Percentiles rank a stretch among this genome's conserved stretches.
phyloP scores from a whole-genome alignment of 2,797 vertebrate genomes.

The Phyllotis vaccarum region DNA sequence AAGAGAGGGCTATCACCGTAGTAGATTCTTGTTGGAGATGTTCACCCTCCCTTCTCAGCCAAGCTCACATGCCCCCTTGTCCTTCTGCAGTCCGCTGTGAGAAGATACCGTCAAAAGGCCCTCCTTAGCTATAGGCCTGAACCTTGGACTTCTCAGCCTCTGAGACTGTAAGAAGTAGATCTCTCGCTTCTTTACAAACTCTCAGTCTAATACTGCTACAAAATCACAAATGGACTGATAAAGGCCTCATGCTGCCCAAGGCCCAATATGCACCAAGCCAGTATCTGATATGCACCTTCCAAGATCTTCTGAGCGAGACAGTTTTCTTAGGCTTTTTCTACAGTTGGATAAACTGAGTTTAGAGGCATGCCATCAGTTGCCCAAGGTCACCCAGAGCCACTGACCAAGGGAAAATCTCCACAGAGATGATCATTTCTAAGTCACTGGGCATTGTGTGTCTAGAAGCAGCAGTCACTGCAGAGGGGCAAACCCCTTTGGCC shows the following conservation, averaged over 20 bases:
- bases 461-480: background rate
- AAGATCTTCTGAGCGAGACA: background rate
- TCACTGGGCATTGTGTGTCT: background rate
- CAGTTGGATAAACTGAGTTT: constrained; percentile 38
- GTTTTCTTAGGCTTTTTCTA: constrained; percentile 21
- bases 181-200: background rate
- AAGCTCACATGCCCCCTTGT: background rate
- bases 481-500: background rate
- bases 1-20: background rate
- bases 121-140: background rate
- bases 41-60: background rate
- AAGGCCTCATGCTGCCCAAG: background rate
- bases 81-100: background rate
- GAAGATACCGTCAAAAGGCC: background rate
- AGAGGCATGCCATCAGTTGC: constrained; percentile 5
- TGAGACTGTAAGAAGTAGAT: background rate
- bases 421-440: background rate
- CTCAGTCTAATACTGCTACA: background rate
- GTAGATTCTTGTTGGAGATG: background rate
- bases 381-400: background rate
- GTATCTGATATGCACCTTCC: background rate
- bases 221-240: background rate
- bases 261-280: background rate
- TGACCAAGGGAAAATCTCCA: background rate
- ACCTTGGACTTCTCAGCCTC: background rate